Evolutionary conservation across 1,140 invertebrate genomes (phyloP), one percentile per base, ranked within the genome.

Genomic region (Cecropterus lyciades): DNA sequence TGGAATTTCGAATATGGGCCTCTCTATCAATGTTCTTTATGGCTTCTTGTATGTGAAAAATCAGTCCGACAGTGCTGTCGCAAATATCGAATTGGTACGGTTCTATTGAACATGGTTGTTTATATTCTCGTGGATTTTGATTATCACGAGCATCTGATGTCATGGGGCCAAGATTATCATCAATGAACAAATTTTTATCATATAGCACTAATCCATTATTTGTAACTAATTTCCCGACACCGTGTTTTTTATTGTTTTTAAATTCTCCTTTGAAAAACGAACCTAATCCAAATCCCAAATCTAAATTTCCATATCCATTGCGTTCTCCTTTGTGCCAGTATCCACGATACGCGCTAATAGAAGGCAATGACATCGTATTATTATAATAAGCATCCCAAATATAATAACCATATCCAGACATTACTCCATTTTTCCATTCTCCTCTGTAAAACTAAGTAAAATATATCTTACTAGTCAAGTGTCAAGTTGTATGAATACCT

Each of bases 321-420:
- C 93, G 87, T 67, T 81, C 79, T 6, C 93, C 94, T 55, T 89
- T 79, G n/a, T 76, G 59, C 93, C 94, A 95, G 13, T 85, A 69
- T 1, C 94, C 94, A 30, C 88, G 83, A 71, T 93, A 94, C 16
- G 77, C 84, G 55, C 82, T 93, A 40, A 93, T 79, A 30, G 92
- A 82, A 2, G 93, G 91, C 67, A 93, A 89, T 16, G 88, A 87
- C 75, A 94, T 87, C 0, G 87, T 77, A 51, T 91, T 87, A 68
- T 94, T 94, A 16, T 89, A 83, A 72, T 89, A 91, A 3, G 91
- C 77, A 49, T 91, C 88, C 94, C 94, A 94, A 24, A 89, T 91
- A 63, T 94, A 94, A 62, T 92, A 89, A 0, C 94, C 94, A 53
- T 92, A 89, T 10, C 94, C 94, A 63, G 93, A 83, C 85, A 93